Percentiles rank a stretch among this genome's conserved stretches.
Conservation (phyloP, 2,888 invertebrate genomes). For the Catocala sponsa region DNA sequence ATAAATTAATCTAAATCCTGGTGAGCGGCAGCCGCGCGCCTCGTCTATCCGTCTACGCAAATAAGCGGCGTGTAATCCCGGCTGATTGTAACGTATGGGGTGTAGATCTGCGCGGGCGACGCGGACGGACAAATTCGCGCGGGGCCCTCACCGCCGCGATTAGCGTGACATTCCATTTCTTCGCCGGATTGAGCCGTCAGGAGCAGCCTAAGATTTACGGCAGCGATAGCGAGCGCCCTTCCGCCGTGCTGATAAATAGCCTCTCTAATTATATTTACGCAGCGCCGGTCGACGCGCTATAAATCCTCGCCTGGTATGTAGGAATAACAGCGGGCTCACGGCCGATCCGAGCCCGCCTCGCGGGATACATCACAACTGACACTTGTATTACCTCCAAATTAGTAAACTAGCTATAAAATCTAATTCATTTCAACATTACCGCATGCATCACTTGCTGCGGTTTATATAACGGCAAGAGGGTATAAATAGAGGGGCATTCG, state of each 20-base stretch:
- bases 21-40: slow-evolving; percentile 1
- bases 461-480: slow-evolving; percentile 36
- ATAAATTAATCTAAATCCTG: slow-evolving; percentile 23
- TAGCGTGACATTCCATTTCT: slow-evolving; percentile 72
- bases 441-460: slow-evolving; percentile 40
- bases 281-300: slow-evolving; percentile 81
- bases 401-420: slow-evolving; percentile 67
- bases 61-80: slow-evolving; percentile 38
- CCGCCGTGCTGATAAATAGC: slow-evolving; percentile 85
- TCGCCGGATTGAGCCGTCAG: slow-evolving; percentile 83
- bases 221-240: slow-evolving; percentile 82
- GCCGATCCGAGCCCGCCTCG: slow-evolving; percentile 64
- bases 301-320: slow-evolving; percentile 78
- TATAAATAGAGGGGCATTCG: slow-evolving; percentile 57
- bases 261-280: slow-evolving; percentile 87
- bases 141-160: slow-evolving; percentile 48
- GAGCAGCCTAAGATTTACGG: slow-evolving; percentile 78
- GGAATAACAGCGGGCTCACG: slow-evolving; percentile 76
- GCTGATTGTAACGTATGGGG: slow-evolving; percentile 72
- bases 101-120: slow-evolving; percentile 44
- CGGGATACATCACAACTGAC: slow-evolving; percentile 71
- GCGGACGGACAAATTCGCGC: slow-evolving; percentile 62
- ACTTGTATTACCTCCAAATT: slow-evolving; percentile 71
- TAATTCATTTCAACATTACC: slow-evolving; percentile 62
- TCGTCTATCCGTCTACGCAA: slow-evolving; percentile 26